Conservation (phyloP, 2,113 vertebrate genomes). For the Erythrocercus mccallii region DNA sequence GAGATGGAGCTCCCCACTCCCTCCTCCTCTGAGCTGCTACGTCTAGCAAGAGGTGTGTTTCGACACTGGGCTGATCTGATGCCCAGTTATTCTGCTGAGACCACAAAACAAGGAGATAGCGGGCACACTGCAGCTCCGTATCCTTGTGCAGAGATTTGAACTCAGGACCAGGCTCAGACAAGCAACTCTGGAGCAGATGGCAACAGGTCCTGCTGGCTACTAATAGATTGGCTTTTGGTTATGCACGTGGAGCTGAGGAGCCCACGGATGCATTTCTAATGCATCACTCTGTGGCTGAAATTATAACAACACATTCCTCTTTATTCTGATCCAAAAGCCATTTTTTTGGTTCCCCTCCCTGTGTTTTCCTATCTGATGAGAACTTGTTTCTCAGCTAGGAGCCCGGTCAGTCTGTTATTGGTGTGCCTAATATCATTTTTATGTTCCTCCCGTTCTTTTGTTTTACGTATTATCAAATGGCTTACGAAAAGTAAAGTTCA, state of each 20-base stretch:
- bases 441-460: not conserved
- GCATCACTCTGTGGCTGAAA: not conserved
- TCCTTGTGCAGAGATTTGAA: not conserved
- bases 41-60: not conserved
- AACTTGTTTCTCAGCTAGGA: not conserved
- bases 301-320: not conserved
- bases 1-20: not conserved
- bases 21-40: not conserved
- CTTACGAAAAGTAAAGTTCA: not conserved
- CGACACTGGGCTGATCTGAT: not conserved
- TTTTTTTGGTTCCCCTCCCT: slow-evolving; percentile 21
- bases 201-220: not conserved
- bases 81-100: not conserved
- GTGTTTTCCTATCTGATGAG: slow-evolving; percentile 38
- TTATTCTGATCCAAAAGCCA: not conserved
- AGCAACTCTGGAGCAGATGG: not conserved
- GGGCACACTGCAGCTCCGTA: not conserved
- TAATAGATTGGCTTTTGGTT: not conserved
- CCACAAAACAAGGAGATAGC: not conserved
- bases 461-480: not conserved
- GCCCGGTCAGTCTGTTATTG: not conserved
- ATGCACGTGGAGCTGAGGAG: not conserved
- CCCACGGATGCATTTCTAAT: not conserved
- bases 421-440: not conserved
- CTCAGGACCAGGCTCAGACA: not conserved